Base-by-base conservation (phyloP, 1,140 invertebrate species). In the Telenomus remus region DNA sequence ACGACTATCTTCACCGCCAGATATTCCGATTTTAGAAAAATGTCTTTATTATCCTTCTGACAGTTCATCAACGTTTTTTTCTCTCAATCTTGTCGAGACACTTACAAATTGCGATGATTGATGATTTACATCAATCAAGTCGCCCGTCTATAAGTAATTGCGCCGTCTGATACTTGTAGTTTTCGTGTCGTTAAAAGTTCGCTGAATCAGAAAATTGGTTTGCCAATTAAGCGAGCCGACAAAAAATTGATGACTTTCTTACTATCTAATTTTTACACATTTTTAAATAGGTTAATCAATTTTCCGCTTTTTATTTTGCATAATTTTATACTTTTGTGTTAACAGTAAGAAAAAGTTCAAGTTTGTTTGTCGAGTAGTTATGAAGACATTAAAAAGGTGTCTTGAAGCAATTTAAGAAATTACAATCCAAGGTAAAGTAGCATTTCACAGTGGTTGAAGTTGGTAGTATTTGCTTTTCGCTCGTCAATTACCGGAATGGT, bases 11-110 rank as follows among this genome's bases (percentile, higher is more conserved):
- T 46, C 43, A 35, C 14, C 15, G 47, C 69, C 10, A 10, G 48
- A 59, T 35, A 34, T 54, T 57, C 59, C 60, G 60, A 72, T 72
- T 72, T 27, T 53, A 49, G 13, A 72, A 72, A 64, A 72, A 72
- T 64, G 59, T 64, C 69, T 64, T 72, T 59, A 72, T 72, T 59
- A 57, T 51, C 19, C 5, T 71, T 64, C n/a, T 57, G 59, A 71
- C 59, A 56, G 68, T 56, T 57, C 68, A 63, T 71, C 68, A 70
- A 27, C 19, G 39, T 13, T 60, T 12, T 11, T 13, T 12, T 14
- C n/a, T n/a, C n/a, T 15, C 19, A 11, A 7, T 6, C 46, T n/a
- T n/a, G 12, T 10, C 4, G 43, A 47, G 54, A 55, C 49, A 9
- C 15, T 16, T 39, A 19, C 34, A 10, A 12, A 46, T 47, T n/a